Evolutionary conservation across 2,113 vertebrate species (phyloP).

Genomic region (Merops nubicus): DNA sequence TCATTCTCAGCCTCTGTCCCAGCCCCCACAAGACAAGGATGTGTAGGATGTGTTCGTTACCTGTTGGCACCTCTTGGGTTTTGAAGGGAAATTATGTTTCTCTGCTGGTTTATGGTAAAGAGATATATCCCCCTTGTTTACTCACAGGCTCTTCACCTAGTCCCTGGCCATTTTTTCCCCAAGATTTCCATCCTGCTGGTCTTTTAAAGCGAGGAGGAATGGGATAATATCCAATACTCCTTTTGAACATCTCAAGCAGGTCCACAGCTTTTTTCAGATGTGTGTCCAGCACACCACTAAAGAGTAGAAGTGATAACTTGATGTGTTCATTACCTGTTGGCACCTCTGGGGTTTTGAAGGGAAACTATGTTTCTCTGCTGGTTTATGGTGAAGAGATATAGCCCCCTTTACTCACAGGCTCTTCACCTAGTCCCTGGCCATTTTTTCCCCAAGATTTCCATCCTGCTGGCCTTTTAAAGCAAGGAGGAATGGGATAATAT

Average conservation of each 20-base stretch:
- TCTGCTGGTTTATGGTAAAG: not conserved
- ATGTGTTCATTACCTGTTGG: not conserved
- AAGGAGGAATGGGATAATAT: not conserved
- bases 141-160: not conserved
- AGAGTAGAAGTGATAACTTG: not conserved
- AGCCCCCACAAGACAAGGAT: not conserved
- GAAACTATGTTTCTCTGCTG: not conserved
- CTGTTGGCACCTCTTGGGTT: not conserved
- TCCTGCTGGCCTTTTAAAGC: not conserved
- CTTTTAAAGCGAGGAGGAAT: not conserved
- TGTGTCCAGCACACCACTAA: not conserved
- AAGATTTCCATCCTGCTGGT: not conserved
- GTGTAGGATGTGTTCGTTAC: fast-evolving
- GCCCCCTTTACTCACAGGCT: not conserved
- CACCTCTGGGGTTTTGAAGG: not conserved
- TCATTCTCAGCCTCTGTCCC: not conserved
- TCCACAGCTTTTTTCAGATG: not conserved
- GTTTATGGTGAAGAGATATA: not conserved
- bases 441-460: not conserved
- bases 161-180: not conserved
- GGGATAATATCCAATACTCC: not conserved
- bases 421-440: not conserved
- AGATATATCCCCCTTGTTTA: not conserved
- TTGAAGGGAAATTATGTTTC: not conserved
- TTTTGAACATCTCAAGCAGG: not conserved